phyloP scores from a whole-genome alignment of 1,140 invertebrate genomes.

The Drosophila nebulosa region DNA sequence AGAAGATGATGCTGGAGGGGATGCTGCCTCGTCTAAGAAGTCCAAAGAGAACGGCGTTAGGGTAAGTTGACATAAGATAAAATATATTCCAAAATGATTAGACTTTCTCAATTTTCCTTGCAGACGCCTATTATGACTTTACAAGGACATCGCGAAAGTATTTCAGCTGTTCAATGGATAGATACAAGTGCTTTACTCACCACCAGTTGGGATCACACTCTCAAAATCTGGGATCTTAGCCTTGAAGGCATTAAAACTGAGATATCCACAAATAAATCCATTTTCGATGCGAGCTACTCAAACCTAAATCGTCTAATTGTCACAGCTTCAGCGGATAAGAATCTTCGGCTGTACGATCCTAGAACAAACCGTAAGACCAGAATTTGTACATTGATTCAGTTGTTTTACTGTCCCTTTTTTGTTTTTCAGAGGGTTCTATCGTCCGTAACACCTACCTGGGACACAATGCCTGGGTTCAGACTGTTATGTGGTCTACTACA shows the following conservation, averaged over 20 bases:
- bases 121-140: conserved; percentile 93
- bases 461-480: conserved; percentile 95
- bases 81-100: background rate
- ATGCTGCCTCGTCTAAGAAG: conserved; percentile 58
- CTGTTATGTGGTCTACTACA: conserved; percentile 93
- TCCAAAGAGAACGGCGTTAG: conserved; percentile 82
- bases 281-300: conserved; percentile 93
- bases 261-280: conserved; percentile 92
- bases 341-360: conserved; percentile 95
- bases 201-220: conserved; percentile 96
- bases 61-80: conserved; percentile 65
- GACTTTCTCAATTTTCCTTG: background rate
- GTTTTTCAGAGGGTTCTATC: conserved; percentile 88
- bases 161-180: conserved; percentile 93
- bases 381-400: background rate
- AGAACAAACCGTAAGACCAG: conserved; percentile 87
- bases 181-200: conserved; percentile 89
- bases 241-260: conserved; percentile 90
- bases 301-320: conserved; percentile 88
- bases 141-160: conserved; percentile 94
- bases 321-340: conserved; percentile 93
- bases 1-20: conserved; percentile 79
- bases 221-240: conserved; percentile 96
- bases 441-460: conserved; percentile 94
- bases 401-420: background rate